Conservation (phyloP, 2,797 vertebrate species). For the Anguilla obscura region DNA sequence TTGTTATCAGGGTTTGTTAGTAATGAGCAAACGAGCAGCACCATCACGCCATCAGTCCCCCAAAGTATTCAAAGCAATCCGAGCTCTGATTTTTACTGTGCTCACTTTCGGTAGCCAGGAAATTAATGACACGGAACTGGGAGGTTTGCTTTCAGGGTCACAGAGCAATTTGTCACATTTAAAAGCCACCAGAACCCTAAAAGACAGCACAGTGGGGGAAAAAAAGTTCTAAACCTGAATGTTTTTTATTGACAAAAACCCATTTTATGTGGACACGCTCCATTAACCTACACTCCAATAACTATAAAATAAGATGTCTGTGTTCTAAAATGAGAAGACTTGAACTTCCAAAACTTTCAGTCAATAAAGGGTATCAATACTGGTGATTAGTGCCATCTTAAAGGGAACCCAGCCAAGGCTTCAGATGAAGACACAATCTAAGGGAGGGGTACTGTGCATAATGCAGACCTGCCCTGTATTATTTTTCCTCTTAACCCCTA, state of each 20-base stretch:
- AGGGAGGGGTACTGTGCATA: background rate
- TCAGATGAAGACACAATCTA: background rate
- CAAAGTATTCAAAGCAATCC: background rate
- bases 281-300: background rate
- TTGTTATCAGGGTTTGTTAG: conserved; percentile 2
- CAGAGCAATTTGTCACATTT: background rate
- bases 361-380: background rate
- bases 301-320: background rate
- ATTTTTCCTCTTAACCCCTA: background rate
- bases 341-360: background rate
- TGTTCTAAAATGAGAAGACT: background rate
- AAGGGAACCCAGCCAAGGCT: background rate
- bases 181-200: background rate
- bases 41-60: background rate
- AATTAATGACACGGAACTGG: background rate
- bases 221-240: background rate
- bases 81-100: background rate
- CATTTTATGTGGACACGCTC: background rate
- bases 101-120: background rate
- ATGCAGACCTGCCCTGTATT: background rate
- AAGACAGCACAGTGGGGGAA: background rate
- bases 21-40: background rate
- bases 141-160: conserved; percentile 9
- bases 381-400: background rate
- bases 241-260: background rate